Base-by-base conservation (phyloP, 1,140 invertebrate species). In the Telenomus remus region DNA sequence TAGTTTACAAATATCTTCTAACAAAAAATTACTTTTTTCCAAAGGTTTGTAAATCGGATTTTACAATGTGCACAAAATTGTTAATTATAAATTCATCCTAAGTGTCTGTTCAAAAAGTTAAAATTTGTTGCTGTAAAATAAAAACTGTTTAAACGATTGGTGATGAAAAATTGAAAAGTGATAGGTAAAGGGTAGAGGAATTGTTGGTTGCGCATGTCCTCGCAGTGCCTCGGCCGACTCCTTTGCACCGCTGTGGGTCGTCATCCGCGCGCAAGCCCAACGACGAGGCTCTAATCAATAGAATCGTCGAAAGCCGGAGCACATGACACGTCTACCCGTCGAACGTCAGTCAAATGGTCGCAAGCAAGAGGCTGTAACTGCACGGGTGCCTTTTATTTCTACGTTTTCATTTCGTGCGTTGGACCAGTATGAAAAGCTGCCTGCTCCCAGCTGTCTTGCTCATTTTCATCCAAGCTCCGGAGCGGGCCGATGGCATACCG, bases 401-500 rank as follows among this genome's bases (percentile, higher is more conserved):
- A 37, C 59, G 59, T 66, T 55, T 44, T 51, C 63, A 57, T 69
- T 61, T 59, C 14, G 61, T 37, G 66, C 13, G 16, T 55, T 37
- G 44, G 54, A 51, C 47, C 71, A 78, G 64, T 59, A 78, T 78
- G 85, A 85, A 70, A 81, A 69, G 75, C 75, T 81, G 78, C 63
- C 76, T 81, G 48, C 69, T 84, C 50, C 47, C 78, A 49, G 68
- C 79, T 54, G 46, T 84, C 64, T 55, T 84, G 49, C 77, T 86
- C 70, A 79, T 85, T 75, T 72, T 85, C 49, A 79, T 81, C 55
- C 78, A 81, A 63, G 73, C 64, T 61, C 81, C 82, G 50, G 75
- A 78, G 64, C 68, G 50, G 73, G 79, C 81, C 56, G 79, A 84
- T 76, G 75, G 80, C 44, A 84, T 85, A 64, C 81, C 82, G n/a